A percentile compares a stretch with the other conserved stretches of the same genome.
phyloP scores from a whole-genome alignment of 2,888 invertebrate genomes.

The Toxonevra muliebris region DNA sequence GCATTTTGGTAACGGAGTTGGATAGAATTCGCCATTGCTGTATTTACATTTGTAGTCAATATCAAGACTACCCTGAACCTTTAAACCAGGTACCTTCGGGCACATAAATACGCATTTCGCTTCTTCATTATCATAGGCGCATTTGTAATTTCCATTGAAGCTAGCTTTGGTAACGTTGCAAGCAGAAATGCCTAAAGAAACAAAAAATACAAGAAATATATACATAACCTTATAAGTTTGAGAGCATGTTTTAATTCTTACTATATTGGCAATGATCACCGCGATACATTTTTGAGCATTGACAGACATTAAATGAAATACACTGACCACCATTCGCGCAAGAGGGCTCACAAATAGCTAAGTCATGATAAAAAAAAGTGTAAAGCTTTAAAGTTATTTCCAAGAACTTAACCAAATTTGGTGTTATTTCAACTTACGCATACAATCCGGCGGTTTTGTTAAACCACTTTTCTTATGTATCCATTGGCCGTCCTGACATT shows the following conservation, averaged over 20 bases:
- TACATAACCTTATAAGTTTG: background rate
- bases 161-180: conserved; percentile 68
- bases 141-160: conserved; percentile 82
- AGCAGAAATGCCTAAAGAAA: conserved; percentile 67
- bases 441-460: conserved; percentile 74
- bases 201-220: background rate
- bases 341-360: conserved; percentile 73
- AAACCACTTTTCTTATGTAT: conserved; percentile 72
- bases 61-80: conserved; percentile 72
- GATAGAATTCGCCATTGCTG: conserved; percentile 72
- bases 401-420: too few species aligned
- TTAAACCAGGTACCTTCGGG: conserved; percentile 68
- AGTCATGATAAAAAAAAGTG: background rate
- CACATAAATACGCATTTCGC: conserved; percentile 75
- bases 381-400: too few species aligned
- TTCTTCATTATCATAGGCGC: conserved; percentile 70
- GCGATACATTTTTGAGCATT: conserved; percentile 75
- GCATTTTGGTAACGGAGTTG: conserved; percentile 79
- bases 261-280: conserved; percentile 62
- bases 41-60: conserved; percentile 74
- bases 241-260: conserved; percentile 35
- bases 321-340: conserved; percentile 87
- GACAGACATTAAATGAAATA: conserved; percentile 78
- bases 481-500: conserved; percentile 78
- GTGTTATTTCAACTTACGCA: conserved; percentile 68